Percentiles rank a stretch among this genome's conserved stretches.
Evolutionary conservation across 2,113 vertebrate genomes (phyloP).

Genomic region (Procapra przewalskii): DNA sequence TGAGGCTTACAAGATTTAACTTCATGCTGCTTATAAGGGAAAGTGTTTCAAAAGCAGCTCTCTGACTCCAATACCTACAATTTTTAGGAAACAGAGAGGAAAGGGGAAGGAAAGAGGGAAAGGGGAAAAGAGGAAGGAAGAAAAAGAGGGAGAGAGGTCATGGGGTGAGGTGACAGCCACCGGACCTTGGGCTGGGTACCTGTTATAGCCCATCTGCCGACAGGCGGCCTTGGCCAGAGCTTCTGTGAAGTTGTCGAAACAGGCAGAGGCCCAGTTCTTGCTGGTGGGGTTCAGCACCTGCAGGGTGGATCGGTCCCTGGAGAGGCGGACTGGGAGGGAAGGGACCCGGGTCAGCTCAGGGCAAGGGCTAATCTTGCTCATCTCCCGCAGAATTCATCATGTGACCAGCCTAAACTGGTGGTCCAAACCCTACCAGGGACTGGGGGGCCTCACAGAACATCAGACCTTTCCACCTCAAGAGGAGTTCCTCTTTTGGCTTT

Average conservation of each 20-base stretch:
- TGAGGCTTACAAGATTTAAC: background rate
- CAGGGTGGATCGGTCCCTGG: constrained; percentile 81
- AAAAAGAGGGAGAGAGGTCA: accelerated
- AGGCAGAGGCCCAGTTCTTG: constrained; percentile 84
- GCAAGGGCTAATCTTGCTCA: background rate
- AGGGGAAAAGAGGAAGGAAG: background rate
- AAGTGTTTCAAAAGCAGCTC: background rate
- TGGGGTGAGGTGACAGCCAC: too few relatives aligned
- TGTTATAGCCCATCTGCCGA: constrained; percentile 87
- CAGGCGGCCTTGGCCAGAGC: constrained; percentile 84
- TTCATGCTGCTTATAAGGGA: background rate
- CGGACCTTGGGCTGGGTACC: constrained; percentile 71
- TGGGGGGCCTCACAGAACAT: background rate
- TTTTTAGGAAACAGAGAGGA: background rate
- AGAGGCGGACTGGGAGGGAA: constrained; percentile 74
- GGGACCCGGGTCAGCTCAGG: background rate
- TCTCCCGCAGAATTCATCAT: background rate
- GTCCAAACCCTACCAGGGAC: background rate
- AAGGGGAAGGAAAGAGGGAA: background rate
- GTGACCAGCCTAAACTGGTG: background rate
- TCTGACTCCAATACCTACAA: background rate
- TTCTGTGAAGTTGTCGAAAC: constrained; percentile 83
- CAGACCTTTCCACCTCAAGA: background rate
- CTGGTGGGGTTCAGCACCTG: constrained; percentile 80
- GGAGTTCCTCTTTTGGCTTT: background rate